phyloP scores from a whole-genome alignment of 2,797 vertebrate genomes.

The Platalea minor region DNA sequence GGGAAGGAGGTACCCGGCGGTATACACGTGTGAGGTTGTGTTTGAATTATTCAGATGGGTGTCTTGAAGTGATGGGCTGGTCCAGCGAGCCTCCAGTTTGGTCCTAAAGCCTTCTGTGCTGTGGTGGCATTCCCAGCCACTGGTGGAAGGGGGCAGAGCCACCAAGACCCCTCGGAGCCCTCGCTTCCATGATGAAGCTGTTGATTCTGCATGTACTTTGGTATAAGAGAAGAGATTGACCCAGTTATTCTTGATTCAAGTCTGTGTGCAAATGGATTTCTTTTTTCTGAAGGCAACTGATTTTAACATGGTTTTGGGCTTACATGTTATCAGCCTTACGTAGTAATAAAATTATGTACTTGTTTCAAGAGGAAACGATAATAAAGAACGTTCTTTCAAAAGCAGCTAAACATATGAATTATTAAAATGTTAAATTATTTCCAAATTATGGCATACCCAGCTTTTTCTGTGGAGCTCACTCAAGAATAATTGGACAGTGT shows the following conservation, averaged over 20 bases:
- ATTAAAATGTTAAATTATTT: constrained; percentile 37
- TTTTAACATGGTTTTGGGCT: neutral
- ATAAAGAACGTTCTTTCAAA: constrained; percentile 4
- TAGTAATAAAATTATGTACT: neutral
- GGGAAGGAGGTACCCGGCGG: neutral
- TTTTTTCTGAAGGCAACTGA: neutral
- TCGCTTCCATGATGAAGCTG: neutral
- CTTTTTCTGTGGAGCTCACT: neutral
- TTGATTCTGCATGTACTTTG: neutral
- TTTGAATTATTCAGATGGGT: neutral
- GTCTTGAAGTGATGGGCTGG: neutral
- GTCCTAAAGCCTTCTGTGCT: neutral
- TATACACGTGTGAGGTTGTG: rapidly evolving
- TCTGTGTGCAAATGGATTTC: neutral
- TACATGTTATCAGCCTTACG: neutral
- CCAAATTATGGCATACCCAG: neutral
- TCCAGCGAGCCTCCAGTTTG: too few species aligned
- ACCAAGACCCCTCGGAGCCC: neutral
- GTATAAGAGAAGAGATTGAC: neutral
- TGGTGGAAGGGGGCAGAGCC: neutral
- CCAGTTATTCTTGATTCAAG: neutral
- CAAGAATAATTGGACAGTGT: constrained; percentile 18
- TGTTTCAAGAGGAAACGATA: neutral
- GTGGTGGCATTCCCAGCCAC: neutral
- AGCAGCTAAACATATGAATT: constrained; percentile 13